Evolutionary conservation across 2,888 invertebrate species (phyloP).

Genomic region (Drosophila pegasa): DNA sequence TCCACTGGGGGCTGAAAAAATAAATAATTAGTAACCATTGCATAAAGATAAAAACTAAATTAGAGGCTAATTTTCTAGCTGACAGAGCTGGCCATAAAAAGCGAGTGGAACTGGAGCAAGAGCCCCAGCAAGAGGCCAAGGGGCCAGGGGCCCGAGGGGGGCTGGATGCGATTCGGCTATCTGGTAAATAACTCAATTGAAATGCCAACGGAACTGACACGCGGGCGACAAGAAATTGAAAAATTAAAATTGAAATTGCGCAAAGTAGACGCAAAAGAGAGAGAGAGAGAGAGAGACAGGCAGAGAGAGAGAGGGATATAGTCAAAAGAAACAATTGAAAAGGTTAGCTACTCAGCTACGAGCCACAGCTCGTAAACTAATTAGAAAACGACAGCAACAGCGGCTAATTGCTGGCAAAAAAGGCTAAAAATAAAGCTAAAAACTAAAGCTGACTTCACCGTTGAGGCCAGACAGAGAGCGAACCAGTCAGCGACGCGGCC

Average conservation of each 20-base stretch:
- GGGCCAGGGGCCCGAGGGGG: not conserved
- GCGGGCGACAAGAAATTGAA: constrained; percentile 78
- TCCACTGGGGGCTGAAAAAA: constrained; percentile 44
- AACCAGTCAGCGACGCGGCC: constrained; percentile 12
- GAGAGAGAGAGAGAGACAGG: not conserved
- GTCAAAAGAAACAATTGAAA: constrained; percentile 69
- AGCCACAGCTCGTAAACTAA: constrained; percentile 67
- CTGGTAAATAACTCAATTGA: constrained; percentile 79
- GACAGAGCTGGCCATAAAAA: constrained; percentile 34
- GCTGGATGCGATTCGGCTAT: constrained; percentile 25
- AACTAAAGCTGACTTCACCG: constrained; percentile 19
- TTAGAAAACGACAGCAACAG: constrained; percentile 64
- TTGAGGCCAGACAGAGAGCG: constrained; percentile 66
- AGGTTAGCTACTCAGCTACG: constrained; percentile 62
- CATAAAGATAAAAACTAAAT: constrained; percentile 79
- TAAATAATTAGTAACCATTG: constrained; percentile 72
- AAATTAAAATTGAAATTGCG: constrained; percentile 68
- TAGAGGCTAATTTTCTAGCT: constrained; percentile 72
- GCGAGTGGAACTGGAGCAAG: constrained; percentile 48
- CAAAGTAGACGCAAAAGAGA: constrained; percentile 32
- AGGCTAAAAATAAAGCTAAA: constrained; percentile 30
- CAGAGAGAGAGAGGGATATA: not conserved
- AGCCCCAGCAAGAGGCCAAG: not conserved
- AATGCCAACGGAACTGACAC: constrained; percentile 81
- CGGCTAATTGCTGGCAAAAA: constrained; percentile 57